Percentiles rank a stretch among this genome's conserved stretches.
These are phyloP conservation scores for Forbesichthys agassizii DNA, from an alignment of 2,113 vertebrate genomes.

Conservation along the genomic window DNA sequence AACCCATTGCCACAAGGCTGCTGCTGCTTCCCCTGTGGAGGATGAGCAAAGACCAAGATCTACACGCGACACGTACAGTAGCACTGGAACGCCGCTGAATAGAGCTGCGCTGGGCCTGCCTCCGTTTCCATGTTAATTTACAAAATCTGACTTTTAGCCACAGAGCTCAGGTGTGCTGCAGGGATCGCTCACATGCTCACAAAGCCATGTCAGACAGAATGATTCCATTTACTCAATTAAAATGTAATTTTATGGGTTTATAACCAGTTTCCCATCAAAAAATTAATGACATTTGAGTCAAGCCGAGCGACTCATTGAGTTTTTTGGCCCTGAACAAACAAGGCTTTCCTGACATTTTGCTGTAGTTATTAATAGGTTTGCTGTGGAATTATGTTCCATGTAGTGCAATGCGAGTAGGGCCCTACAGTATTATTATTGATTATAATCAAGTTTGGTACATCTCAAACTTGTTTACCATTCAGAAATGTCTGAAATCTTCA, in stretches of 20 bases:
- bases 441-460: neutral
- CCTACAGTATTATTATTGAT: neutral
- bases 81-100: neutral
- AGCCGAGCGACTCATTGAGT: slow-evolving; percentile 47
- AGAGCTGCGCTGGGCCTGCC: neutral
- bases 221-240: slow-evolving; percentile 47
- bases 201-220: slow-evolving; percentile 26
- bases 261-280: slow-evolving; percentile 40
- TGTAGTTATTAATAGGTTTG: slow-evolving; percentile 12
- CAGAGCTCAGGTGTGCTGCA: slow-evolving; percentile 11
- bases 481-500: no score
- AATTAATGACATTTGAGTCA: slow-evolving; percentile 23
- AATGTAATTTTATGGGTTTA: slow-evolving; percentile 45
- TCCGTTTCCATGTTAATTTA: neutral
- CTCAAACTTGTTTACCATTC: neutral
- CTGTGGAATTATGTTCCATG: neutral
- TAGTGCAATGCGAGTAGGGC: neutral
- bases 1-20: no score
- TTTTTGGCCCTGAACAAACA: slow-evolving; percentile 9
- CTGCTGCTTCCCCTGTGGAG: no score
- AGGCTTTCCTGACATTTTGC: slow-evolving; percentile 33
- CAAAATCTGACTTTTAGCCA: neutral
- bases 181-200: neutral
- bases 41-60: neutral
- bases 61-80: neutral